Evolutionary conservation across 2,797 vertebrate genomes (phyloP).

Genomic region (Cuniculus paca): DNA sequence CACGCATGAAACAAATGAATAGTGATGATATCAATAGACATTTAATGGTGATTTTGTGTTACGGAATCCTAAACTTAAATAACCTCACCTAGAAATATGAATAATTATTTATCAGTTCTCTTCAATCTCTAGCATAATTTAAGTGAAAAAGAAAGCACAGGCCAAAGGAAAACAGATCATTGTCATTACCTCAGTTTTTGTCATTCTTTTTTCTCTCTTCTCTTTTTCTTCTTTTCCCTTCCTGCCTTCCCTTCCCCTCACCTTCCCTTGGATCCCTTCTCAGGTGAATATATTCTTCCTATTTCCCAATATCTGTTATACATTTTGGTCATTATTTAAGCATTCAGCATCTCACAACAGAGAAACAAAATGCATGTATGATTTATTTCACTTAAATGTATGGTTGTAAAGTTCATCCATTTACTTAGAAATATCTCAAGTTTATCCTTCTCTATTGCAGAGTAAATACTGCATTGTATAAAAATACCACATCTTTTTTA

Average conservation of each 20-base stretch:
- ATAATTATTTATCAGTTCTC: conserved; percentile 16
- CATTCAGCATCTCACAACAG: not conserved
- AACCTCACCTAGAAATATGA: not conserved
- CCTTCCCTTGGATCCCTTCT: not conserved
- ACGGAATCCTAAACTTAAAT: not conserved
- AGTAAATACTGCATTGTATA: not conserved
- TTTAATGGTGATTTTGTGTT: not conserved
- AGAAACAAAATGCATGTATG: not conserved
- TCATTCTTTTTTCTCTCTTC: not conserved
- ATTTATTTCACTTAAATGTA: not conserved
- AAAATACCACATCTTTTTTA: not conserved
- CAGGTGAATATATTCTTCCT: not conserved
- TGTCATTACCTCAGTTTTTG: not conserved
- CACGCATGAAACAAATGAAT: not conserved
- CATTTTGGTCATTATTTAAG: not conserved
- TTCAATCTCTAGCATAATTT: not conserved
- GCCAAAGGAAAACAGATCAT: not conserved
- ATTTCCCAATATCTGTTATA: not conserved
- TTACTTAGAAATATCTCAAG: not conserved
- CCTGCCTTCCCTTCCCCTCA: accelerated
- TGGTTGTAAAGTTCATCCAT: not conserved
- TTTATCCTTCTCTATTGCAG: not conserved
- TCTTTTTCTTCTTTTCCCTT: not conserved
- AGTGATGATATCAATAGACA: not conserved
- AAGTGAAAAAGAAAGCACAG: not conserved